These are phyloP conservation scores for Caenorhabditis sp. DNA, from an alignment of 2,888 invertebrate species.

Conservation along the genomic window DNA sequence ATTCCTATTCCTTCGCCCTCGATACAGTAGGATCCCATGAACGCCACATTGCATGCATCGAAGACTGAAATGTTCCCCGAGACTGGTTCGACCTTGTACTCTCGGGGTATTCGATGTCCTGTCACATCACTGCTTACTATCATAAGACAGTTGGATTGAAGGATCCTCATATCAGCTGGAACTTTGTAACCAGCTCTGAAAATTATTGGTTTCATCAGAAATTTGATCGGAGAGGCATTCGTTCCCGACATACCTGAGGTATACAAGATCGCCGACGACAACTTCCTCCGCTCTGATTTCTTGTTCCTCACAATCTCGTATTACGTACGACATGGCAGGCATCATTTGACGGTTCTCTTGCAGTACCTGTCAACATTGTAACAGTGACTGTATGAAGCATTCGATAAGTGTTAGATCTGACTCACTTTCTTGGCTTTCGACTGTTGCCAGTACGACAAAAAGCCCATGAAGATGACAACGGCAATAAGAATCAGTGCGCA, in stretches of 20 bases:
- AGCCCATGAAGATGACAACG: slow-evolving; percentile 78
- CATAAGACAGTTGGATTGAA: slow-evolving; percentile 81
- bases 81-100: slow-evolving; percentile 74
- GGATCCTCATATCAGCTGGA: slow-evolving; percentile 82
- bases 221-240: no score
- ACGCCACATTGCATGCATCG: slow-evolving; percentile 80
- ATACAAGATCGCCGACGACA: slow-evolving; percentile 83
- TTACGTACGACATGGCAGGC: slow-evolving; percentile 80
- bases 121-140: slow-evolving; percentile 80
- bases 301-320: slow-evolving; percentile 95
- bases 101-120: slow-evolving; percentile 47
- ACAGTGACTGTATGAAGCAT: background rate
- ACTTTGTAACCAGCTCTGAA: slow-evolving; percentile 78
- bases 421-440: slow-evolving; percentile 77
- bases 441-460: slow-evolving; percentile 80
- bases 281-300: slow-evolving; percentile 79
- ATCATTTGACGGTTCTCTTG: slow-evolving; percentile 77
- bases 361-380: slow-evolving; percentile 69
- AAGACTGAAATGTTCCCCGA: slow-evolving; percentile 76
- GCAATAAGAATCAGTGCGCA: slow-evolving; percentile 79
- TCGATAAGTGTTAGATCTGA: background rate
- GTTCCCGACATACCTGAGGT: slow-evolving; percentile 69
- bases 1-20: slow-evolving; percentile 82
- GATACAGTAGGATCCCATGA: slow-evolving; percentile 81
- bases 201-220: background rate